phyloP scores from a whole-genome alignment of 1,140 invertebrate species.

The Nixonia krombeini region DNA sequence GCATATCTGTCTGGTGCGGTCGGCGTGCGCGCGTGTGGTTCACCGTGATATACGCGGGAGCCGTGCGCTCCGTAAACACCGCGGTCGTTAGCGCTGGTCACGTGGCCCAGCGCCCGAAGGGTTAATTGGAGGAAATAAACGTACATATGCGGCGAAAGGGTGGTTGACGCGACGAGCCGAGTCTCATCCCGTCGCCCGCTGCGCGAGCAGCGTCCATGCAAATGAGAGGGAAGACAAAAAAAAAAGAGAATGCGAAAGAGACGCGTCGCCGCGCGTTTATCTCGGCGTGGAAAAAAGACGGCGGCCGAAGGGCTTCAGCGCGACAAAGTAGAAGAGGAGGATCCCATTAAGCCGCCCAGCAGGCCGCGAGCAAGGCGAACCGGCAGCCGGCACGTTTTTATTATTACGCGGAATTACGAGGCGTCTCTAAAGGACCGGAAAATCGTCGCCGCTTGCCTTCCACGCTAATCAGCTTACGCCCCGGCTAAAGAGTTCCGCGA shows the following conservation, averaged over 20 bases:
- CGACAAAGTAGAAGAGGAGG: conserved; percentile 41
- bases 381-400: conserved; percentile 51
- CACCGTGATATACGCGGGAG: conserved; percentile 38
- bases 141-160: conserved; percentile 54
- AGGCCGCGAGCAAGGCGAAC: conserved; percentile 47
- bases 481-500: neutral
- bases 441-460: conserved; percentile 9
- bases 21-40: conserved; percentile 46
- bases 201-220: conserved; percentile 49
- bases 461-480: conserved; percentile 2
- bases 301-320: conserved; percentile 27
- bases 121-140: conserved; percentile 72
- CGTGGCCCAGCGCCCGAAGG: conserved; percentile 66
- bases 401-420: conserved; percentile 56
- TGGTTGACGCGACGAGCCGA: conserved; percentile 25
- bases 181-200: conserved; percentile 58
- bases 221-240: conserved; percentile 51
- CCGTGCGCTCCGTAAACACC: conserved; percentile 62
- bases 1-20: conserved; percentile 35
- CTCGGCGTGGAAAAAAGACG: conserved; percentile 28
- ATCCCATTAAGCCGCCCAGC: conserved; percentile 60
- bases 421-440: too few relatives aligned
- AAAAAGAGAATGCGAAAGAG: conserved; percentile 10
- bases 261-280: conserved; percentile 29
- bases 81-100: conserved; percentile 68